Conservation (phyloP, 1,140 invertebrate genomes). For the Heliconius congener region DNA sequence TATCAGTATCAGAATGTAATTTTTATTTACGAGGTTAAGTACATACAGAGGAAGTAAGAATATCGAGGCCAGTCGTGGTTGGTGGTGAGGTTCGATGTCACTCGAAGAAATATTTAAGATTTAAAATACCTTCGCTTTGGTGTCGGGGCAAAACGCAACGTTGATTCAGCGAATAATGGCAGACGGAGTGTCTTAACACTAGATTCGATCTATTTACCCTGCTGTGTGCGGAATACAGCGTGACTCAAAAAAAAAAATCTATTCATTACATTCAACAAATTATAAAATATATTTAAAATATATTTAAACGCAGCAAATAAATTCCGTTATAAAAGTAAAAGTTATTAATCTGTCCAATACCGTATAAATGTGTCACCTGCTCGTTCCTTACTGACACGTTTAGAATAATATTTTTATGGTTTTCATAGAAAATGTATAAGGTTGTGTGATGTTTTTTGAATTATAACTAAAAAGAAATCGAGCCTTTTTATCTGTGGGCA, state of each 20-base stretch:
- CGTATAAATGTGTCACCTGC: conserved; percentile 6
- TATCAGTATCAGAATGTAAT: neutral
- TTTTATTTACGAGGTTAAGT: neutral
- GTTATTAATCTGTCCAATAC: neutral
- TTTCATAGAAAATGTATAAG: conserved; percentile 1
- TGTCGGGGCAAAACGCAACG: too few species aligned
- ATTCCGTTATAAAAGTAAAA: neutral
- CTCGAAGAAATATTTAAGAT: too few species aligned
- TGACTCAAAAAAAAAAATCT: too few species aligned
- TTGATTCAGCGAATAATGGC: too few species aligned
- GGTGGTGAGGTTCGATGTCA: too few species aligned
- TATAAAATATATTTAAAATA: neutral
- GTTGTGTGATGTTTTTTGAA: neutral
- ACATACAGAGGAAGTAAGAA: neutral
- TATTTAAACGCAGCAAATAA: neutral
- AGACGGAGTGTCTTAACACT: too few species aligned
- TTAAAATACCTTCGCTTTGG: too few species aligned
- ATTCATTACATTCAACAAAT: neutral
- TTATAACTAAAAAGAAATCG: too few species aligned
- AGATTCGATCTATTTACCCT: too few species aligned
- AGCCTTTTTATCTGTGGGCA: too few species aligned
- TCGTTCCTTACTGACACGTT: neutral
- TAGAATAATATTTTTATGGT: neutral
- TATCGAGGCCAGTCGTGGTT: too few species aligned
- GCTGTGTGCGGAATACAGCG: too few species aligned